Conservation (phyloP, 2,797 vertebrate species). For the Siniperca obscura region DNA sequence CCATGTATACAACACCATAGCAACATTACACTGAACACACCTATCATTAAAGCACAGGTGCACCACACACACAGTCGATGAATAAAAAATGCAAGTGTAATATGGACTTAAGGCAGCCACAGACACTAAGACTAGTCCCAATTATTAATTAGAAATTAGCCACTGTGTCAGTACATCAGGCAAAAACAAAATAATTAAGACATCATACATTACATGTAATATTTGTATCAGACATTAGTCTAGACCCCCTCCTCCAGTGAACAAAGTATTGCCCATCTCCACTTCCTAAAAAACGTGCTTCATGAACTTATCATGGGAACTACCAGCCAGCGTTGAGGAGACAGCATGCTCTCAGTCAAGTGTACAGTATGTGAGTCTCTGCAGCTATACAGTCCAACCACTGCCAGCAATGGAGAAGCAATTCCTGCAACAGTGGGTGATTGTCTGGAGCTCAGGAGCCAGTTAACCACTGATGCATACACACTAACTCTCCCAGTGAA, state of each 20-base stretch:
- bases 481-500: constrained; percentile 68
- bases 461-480: constrained; percentile 76
- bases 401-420: constrained; percentile 61
- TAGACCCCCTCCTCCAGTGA: not conserved
- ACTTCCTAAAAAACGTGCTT: constrained; percentile 28
- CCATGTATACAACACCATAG: not conserved
- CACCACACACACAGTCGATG: not conserved
- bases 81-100: not conserved
- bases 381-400: constrained; percentile 42
- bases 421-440: constrained; percentile 75
- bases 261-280: not conserved
- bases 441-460: constrained; percentile 77
- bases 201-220: not conserved
- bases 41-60: not conserved
- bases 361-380: constrained; percentile 40
- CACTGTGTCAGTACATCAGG: not conserved
- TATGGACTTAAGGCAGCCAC: not conserved
- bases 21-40: not conserved
- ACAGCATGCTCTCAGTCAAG: constrained; percentile 32
- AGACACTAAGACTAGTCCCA: not conserved
- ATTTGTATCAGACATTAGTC: not conserved
- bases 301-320: constrained; percentile 8
- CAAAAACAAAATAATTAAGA: not conserved
- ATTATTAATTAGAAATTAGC: not conserved
- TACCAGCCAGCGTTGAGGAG: constrained; percentile 7